phyloP scores from a whole-genome alignment of 2,113 vertebrate genomes.

The Cynocephalus volans region DNA sequence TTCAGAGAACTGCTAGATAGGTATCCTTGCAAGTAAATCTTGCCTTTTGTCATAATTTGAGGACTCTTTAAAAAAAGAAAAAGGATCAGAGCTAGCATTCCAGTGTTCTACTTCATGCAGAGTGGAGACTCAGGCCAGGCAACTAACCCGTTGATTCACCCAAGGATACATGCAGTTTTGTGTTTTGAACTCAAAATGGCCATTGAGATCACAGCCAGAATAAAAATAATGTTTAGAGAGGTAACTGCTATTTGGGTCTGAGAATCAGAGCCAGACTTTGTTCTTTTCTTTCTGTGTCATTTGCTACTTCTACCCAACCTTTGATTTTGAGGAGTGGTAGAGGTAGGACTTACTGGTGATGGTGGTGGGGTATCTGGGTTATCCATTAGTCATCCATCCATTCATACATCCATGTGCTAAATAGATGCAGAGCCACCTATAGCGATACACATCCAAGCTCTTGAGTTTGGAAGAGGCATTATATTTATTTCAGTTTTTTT shows the following conservation, averaged over 20 bases:
- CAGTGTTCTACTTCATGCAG: neutral
- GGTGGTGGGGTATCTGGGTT: neutral
- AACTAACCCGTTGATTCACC: neutral
- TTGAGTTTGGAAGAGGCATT: neutral
- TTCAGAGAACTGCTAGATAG: conserved; percentile 10
- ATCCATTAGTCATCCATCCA: neutral
- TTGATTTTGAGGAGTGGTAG: neutral
- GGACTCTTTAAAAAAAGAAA: neutral
- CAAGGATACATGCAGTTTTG: neutral
- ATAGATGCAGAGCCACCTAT: neutral
- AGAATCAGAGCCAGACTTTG: neutral
- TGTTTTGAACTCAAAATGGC: conserved; percentile 32
- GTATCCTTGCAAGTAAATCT: neutral
- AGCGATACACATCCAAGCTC: neutral
- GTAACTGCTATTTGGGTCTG: conserved; percentile 26
- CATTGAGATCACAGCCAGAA: neutral
- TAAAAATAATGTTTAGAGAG: conserved; percentile 21
- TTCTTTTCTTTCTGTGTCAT: neutral
- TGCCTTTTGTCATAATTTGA: conserved; percentile 40
- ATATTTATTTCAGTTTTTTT: conserved; percentile 31
- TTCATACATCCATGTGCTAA: neutral
- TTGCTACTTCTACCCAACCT: neutral
- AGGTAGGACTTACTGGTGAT: neutral
- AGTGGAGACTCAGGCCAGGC: conserved; percentile 25
- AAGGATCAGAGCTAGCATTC: neutral